Conservation (phyloP, 2,797 vertebrate species). For the Tauraco hartlaubi region DNA sequence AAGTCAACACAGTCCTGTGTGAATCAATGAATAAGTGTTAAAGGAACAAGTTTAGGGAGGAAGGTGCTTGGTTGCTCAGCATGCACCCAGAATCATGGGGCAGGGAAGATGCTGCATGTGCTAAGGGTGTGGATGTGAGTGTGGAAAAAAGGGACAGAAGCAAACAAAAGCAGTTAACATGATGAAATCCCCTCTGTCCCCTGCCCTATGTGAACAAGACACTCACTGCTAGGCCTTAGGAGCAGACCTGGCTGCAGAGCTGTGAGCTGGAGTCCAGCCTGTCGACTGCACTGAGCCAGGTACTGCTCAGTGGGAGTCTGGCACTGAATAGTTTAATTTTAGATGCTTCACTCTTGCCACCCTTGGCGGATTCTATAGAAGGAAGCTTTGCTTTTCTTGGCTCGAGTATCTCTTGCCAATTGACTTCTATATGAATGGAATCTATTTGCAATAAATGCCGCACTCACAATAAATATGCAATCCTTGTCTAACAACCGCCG, state of each 20-base stretch:
- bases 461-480: neutral
- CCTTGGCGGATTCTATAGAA: neutral
- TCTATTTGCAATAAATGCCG: neutral
- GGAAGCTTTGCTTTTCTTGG: neutral
- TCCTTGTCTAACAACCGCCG: neutral
- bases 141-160: neutral
- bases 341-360: neutral
- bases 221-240: neutral
- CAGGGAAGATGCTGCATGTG: neutral
- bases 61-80: neutral
- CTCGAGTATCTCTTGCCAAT: neutral
- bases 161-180: neutral
- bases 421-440: neutral
- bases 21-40: neutral
- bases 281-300: neutral
- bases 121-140: neutral
- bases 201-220: neutral
- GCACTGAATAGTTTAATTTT: neutral
- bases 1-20: neutral
- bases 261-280: neutral
- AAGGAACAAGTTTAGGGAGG: neutral
- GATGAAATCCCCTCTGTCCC: neutral
- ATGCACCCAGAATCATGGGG: neutral
- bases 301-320: neutral
- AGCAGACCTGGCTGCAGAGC: neutral